Conservation (phyloP, 1,140 invertebrate species). For the Eufriesea mexicana region DNA sequence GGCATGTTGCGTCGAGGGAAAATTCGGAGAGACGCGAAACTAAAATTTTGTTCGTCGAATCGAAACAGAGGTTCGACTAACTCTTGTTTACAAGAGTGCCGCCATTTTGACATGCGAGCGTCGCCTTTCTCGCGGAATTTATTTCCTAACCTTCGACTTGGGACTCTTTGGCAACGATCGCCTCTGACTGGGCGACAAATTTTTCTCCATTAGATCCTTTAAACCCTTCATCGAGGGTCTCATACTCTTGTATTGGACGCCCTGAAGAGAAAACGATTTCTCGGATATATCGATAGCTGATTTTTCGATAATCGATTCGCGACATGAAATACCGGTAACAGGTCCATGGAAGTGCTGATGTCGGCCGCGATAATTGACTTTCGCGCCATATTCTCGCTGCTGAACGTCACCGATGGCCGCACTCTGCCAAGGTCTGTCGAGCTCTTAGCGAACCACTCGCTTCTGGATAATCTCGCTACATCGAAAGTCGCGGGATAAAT, state of each 20-base stretch:
- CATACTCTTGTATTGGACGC: neutral
- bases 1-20: neutral
- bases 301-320: neutral
- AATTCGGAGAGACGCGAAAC: neutral
- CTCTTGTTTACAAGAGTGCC: neutral
- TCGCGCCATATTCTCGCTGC: constrained; percentile 29
- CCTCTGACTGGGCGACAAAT: neutral
- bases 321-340: constrained; percentile 19
- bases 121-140: neutral
- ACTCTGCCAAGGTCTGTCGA: neutral
- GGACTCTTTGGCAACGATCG: neutral
- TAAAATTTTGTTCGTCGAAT: constrained; percentile 25
- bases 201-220: neutral
- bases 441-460: neutral
- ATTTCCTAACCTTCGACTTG: neutral
- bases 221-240: too few relatives aligned
- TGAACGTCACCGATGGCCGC: constrained; percentile 9
- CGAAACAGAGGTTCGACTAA: neutral
- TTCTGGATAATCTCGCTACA: constrained; percentile 18
- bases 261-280: neutral
- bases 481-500: neutral
- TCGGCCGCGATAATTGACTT: constrained; percentile 13
- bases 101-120: constrained; percentile 20
- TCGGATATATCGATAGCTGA: neutral
- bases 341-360: constrained; percentile 42